Percentiles rank a stretch among this genome's conserved stretches.
Evolutionary conservation across 2,113 vertebrate genomes (phyloP).

Genomic region (Dolichotis patagonum): DNA sequence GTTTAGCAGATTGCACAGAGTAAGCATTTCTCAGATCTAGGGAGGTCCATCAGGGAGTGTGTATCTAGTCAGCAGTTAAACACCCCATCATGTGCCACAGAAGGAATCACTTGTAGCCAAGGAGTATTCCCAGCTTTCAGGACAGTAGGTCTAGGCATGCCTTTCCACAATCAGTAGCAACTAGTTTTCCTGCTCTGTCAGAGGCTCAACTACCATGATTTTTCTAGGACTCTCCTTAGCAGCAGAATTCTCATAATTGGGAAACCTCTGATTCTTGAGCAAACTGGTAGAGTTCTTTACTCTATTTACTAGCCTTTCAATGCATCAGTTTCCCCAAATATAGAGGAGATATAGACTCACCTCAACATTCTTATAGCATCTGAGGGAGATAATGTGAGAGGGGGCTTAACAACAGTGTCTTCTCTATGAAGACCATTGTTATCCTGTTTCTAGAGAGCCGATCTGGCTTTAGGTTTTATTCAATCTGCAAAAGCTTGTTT

Average conservation of each 20-base stretch:
- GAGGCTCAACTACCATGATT: neutral
- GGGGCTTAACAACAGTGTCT: neutral
- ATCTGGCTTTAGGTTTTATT: neutral
- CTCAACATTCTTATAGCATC: neutral
- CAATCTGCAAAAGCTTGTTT: neutral
- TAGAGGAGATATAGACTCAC: too few relatives aligned
- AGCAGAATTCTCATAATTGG: neutral
- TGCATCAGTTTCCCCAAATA: neutral
- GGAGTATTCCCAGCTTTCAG: neutral
- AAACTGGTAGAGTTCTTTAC: neutral
- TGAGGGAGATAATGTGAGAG: neutral
- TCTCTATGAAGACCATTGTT: neutral
- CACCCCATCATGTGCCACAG: neutral
- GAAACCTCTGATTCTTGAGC: neutral
- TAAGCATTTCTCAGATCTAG: neutral
- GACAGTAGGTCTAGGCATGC: neutral
- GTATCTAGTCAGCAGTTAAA: neutral
- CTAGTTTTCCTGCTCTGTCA: neutral
- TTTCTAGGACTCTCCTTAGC: neutral
- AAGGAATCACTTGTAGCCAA: neutral
- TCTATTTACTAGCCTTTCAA: neutral
- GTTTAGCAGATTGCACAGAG: neutral
- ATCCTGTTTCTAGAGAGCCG: neutral
- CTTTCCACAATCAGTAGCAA: neutral
- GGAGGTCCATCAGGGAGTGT: neutral